Percentiles rank a stretch among this genome's conserved stretches.
phyloP scores from a whole-genome alignment of 2,113 vertebrate species.

The Donacobius atricapilla region DNA sequence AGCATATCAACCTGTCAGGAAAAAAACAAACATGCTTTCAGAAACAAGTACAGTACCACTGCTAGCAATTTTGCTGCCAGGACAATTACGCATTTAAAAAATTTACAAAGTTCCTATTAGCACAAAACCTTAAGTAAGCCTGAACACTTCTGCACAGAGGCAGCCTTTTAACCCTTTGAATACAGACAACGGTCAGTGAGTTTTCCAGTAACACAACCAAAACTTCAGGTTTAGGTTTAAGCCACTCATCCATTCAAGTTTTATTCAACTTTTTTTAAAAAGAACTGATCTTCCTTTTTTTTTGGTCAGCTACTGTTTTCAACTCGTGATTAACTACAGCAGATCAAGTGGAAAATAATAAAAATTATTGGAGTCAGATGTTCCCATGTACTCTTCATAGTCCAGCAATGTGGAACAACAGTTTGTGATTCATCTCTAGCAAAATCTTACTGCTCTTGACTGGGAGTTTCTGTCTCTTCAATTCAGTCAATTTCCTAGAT shows the following conservation, averaged over 20 bases:
- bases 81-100: background rate
- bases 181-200: background rate
- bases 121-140: background rate
- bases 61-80: background rate
- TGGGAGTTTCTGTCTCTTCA: background rate
- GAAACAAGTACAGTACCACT: background rate
- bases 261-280: background rate
- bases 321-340: background rate
- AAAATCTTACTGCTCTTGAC: background rate
- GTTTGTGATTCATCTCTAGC: background rate
- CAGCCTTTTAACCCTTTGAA: background rate
- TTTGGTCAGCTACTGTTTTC: background rate
- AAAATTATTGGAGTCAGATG: background rate
- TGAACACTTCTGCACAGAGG: background rate
- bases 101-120: background rate
- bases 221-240: background rate
- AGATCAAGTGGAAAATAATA: background rate
- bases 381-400: background rate
- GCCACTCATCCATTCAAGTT: background rate
- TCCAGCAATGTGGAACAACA: background rate
- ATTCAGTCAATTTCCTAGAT: background rate
- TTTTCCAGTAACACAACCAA: background rate
- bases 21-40: background rate
- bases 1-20: conserved; percentile 86
- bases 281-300: background rate